A percentile compares a stretch with the other conserved stretches of the same genome.
These are phyloP conservation scores for Gavialis gangeticus DNA, from an alignment of 2,113 vertebrate species.

Conservation along the genomic window DNA sequence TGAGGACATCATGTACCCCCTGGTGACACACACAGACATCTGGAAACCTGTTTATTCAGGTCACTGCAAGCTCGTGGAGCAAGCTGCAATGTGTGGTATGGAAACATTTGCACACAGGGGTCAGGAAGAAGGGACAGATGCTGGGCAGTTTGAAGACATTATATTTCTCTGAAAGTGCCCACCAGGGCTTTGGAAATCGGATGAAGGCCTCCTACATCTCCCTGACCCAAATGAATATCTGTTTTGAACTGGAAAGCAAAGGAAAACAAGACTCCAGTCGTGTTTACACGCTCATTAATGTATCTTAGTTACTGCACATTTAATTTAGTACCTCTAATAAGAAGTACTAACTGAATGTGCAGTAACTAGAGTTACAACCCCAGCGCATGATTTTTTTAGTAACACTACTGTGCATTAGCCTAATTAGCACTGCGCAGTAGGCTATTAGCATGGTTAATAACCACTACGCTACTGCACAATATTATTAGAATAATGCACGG, in stretches of 20 bases:
- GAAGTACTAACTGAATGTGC: too few species aligned
- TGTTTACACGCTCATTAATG: too few species aligned
- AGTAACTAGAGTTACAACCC: too few species aligned
- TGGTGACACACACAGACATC: neutral
- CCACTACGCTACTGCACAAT: too few species aligned
- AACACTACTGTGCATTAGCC: too few species aligned
- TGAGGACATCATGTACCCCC: neutral
- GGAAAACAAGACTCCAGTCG: neutral
- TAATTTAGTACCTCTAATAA: too few species aligned
- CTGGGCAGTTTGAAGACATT: conserved; percentile 18
- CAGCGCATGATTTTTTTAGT: too few species aligned
- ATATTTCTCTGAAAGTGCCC: conserved; percentile 29
- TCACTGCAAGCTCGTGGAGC: neutral
- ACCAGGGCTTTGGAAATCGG: neutral
- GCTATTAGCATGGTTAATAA: too few species aligned
- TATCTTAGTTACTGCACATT: too few species aligned
- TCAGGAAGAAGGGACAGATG: conserved; percentile 22
- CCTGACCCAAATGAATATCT: conserved; percentile 14
- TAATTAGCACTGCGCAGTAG: too few species aligned
- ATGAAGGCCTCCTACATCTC: neutral
- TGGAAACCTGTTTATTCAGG: neutral
- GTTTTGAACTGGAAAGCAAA: neutral
- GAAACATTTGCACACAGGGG: neutral
- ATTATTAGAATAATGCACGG: too few species aligned
- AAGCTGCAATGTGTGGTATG: neutral